These are phyloP conservation scores for Coregonus ussuriensis DNA, from an alignment of 2,797 vertebrate genomes.

Conservation along the genomic window DNA sequence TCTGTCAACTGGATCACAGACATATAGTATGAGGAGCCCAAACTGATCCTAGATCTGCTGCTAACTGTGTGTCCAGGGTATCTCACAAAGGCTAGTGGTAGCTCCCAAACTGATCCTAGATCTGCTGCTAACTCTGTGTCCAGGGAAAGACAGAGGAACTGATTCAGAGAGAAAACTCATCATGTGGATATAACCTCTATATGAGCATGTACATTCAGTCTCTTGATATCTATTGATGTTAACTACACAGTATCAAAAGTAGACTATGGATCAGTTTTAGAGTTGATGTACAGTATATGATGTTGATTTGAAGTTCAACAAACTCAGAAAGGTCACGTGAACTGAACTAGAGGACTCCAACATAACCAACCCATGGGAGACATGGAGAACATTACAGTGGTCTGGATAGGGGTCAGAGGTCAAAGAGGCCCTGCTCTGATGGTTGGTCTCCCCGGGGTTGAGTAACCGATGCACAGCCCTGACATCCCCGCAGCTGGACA, in stretches of 20 bases:
- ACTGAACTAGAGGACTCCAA: constrained; percentile 49
- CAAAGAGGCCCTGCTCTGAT: neutral
- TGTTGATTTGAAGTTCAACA: neutral
- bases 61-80: too few relatives aligned
- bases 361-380: constrained; percentile 59
- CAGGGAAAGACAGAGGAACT: too few relatives aligned
- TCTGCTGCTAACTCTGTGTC: too few relatives aligned
- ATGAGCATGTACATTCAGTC: neutral
- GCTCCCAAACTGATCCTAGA: too few relatives aligned
- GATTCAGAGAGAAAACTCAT: too few relatives aligned
- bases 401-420: constrained; percentile 5
- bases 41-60: too few relatives aligned
- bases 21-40: too few relatives aligned
- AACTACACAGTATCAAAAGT: neutral
- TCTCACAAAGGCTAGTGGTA: too few relatives aligned
- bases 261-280: neutral
- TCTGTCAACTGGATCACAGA: too few relatives aligned
- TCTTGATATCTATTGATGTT: neutral
- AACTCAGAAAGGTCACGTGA: constrained; percentile 62
- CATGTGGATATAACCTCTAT: too few relatives aligned
- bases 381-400: constrained; percentile 65
- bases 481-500: constrained; percentile 3
- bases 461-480: neutral
- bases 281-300: neutral
- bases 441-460: neutral